phyloP scores from a whole-genome alignment of 2,888 invertebrate species.

The Diloba caeruleocephala region DNA sequence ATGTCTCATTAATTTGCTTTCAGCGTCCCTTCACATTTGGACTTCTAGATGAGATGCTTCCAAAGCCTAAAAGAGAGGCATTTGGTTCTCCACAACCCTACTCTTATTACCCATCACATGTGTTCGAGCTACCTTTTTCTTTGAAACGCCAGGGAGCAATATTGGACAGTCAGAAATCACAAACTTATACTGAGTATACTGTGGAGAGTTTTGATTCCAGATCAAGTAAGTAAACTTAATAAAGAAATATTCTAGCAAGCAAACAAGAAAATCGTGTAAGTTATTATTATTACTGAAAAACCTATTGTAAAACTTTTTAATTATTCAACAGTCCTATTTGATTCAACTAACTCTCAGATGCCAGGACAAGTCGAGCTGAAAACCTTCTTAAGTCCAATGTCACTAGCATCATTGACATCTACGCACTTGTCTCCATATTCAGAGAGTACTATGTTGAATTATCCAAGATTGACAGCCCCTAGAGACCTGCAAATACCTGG shows the following conservation, averaged over 20 bases:
- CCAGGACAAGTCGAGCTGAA: slow-evolving; percentile 62
- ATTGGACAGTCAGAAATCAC: slow-evolving; percentile 63
- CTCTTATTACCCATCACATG: slow-evolving; percentile 79
- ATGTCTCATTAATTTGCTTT: slow-evolving; percentile 43
- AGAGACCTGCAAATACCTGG: slow-evolving; percentile 80
- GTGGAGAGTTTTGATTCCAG: slow-evolving; percentile 80
- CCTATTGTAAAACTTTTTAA: not conserved
- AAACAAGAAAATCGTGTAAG: too few species aligned
- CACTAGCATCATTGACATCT: slow-evolving; percentile 74
- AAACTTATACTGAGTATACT: slow-evolving; percentile 74
- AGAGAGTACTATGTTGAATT: slow-evolving; percentile 64
- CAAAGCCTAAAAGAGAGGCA: slow-evolving; percentile 70
- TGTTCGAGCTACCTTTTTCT: slow-evolving; percentile 83
- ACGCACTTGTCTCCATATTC: slow-evolving; percentile 71
- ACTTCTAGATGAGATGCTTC: slow-evolving; percentile 80
- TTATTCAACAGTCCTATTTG: slow-evolving; percentile 64
- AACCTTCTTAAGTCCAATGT: slow-evolving; percentile 77
- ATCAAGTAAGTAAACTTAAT: slow-evolving; percentile 69
- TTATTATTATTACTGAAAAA: too few species aligned
- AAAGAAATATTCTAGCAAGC: not conserved
- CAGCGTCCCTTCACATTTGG: slow-evolving; percentile 86
- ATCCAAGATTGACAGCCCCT: slow-evolving; percentile 75
- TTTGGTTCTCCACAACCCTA: slow-evolving; percentile 85
- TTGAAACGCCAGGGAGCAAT: slow-evolving; percentile 61
- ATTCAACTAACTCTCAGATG: slow-evolving; percentile 56